Evolutionary conservation across 2,797 vertebrate species (phyloP).

Genomic region (Cichlasoma orientale): DNA sequence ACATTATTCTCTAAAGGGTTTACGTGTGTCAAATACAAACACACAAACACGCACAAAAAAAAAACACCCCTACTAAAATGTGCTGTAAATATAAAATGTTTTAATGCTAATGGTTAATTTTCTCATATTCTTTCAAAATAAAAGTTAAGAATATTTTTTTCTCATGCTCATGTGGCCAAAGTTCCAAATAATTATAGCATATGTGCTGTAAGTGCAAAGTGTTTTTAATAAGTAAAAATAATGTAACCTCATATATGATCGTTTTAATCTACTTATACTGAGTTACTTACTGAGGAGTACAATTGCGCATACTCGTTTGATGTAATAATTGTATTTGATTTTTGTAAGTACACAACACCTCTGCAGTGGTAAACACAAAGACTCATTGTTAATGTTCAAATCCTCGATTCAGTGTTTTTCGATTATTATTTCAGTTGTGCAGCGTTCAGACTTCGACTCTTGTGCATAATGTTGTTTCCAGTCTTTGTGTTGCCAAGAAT

Average conservation of each 20-base stretch:
- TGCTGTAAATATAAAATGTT: neutral
- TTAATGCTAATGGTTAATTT: neutral
- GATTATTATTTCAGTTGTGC: neutral
- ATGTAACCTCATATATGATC: too few relatives aligned
- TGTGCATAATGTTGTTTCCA: neutral
- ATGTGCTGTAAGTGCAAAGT: too few relatives aligned
- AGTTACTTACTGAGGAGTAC: neutral
- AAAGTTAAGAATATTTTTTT: neutral
- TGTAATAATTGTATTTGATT: neutral
- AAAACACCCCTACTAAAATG: neutral
- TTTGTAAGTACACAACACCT: neutral
- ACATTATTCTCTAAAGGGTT: neutral
- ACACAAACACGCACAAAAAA: too few relatives aligned
- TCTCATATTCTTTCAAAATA: neutral
- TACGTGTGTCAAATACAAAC: neutral
- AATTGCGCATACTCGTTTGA: neutral
- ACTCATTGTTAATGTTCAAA: neutral
- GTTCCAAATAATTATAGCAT: too few relatives aligned
- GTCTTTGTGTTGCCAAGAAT: too few relatives aligned
- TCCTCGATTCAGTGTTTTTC: neutral
- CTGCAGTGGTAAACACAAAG: too few relatives aligned
- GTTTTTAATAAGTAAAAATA: neutral
- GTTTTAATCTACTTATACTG: neutral
- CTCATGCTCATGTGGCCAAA: too few relatives aligned
- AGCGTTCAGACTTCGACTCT: neutral